Evolutionary conservation across 2,113 vertebrate species (phyloP), one percentile per base, ranked within the genome.

Genomic region (Hypanus sabinus): DNA sequence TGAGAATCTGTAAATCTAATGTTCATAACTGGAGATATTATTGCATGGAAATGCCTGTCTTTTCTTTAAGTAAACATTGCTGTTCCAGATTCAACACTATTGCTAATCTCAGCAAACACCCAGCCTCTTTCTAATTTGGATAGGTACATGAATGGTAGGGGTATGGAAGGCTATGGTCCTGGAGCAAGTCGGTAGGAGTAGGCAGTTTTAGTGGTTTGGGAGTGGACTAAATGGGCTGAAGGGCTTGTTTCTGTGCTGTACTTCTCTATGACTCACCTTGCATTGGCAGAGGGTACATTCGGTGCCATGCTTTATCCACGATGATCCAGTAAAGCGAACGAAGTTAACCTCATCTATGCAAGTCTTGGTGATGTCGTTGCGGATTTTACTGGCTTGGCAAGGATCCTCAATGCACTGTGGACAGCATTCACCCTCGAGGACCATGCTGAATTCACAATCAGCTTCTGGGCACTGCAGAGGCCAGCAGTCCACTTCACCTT

Each of bases 401-500:
- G 99, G 99, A 95, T 99, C 98, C 3, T 96, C 95, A 95, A 99
- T 97, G 65, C 99, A 99, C 94, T 96, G 99, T 0, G 97, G 97
- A 94, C 99, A 99, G 96, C 99, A 99, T 96, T 99, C 98, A 0
- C 97, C 98, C 95, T 99, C 98, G 0, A 98, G 98, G 87, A 99
- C 97, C 93, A 97, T 96, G 0, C 98, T 98, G 96, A 99, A 99
- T 95, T 99, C 98, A 94, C 99, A 99, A 30, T 99, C 98, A 94
- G 96, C 96, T 2, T 98, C 97, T 0, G 98, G 97, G 95, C 99
- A 99, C 0, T 98, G 96, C 96, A 99, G 96, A 10, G 99, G 98
- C 99, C 98, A 99, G 95, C 99, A 99, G 95, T 99, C 99, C 94
- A 99, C 98, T 96, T 99, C 98, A 0, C 99, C 99, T 96, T 98